Evolutionary conservation across 2,797 vertebrate species (phyloP).

Genomic region (Enteromius anoplus): DNA sequence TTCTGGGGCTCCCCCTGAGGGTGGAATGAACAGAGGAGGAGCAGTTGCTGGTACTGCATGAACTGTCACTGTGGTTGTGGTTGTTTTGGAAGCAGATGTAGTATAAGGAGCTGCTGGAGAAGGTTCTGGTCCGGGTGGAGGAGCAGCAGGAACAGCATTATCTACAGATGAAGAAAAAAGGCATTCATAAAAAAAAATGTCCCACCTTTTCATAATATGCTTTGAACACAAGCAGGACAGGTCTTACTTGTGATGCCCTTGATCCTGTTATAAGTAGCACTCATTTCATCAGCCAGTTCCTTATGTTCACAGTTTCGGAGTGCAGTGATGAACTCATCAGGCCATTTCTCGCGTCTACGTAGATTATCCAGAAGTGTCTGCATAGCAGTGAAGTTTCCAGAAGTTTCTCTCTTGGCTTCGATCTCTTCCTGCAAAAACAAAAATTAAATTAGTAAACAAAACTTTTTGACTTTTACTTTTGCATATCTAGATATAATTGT

Average conservation of each 20-base stretch:
- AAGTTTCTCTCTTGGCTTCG: slow-evolving; percentile 70
- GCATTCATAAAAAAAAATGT: not conserved
- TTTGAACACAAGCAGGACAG: slow-evolving; percentile 41
- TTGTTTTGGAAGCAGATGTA: slow-evolving; percentile 32
- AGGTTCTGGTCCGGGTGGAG: slow-evolving; percentile 5
- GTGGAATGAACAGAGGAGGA: slow-evolving; percentile 21
- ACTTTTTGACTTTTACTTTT: not conserved
- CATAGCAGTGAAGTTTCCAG: slow-evolving; percentile 71
- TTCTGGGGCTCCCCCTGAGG: slow-evolving; percentile 3
- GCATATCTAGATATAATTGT: not conserved
- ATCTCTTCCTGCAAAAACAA: slow-evolving; percentile 72
- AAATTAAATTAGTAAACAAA: slow-evolving; percentile 1
- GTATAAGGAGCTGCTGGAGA: slow-evolving; percentile 6
- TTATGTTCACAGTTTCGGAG: slow-evolving; percentile 65
- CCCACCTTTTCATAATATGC: not conserved
- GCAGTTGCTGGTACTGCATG: slow-evolving; percentile 35
- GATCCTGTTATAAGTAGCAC: slow-evolving; percentile 67
- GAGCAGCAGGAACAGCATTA: not conserved
- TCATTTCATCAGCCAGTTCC: slow-evolving; percentile 66
- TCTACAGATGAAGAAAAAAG: slow-evolving; percentile 15
- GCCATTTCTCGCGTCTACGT: slow-evolving; percentile 76
- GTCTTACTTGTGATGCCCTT: slow-evolving; percentile 65
- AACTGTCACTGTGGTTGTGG: slow-evolving; percentile 44
- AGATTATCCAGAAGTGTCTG: slow-evolving; percentile 74
- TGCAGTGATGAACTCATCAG: slow-evolving; percentile 73